Base-by-base conservation (phyloP, 2,888 invertebrate species). In the Leptinotarsa juncta region DNA sequence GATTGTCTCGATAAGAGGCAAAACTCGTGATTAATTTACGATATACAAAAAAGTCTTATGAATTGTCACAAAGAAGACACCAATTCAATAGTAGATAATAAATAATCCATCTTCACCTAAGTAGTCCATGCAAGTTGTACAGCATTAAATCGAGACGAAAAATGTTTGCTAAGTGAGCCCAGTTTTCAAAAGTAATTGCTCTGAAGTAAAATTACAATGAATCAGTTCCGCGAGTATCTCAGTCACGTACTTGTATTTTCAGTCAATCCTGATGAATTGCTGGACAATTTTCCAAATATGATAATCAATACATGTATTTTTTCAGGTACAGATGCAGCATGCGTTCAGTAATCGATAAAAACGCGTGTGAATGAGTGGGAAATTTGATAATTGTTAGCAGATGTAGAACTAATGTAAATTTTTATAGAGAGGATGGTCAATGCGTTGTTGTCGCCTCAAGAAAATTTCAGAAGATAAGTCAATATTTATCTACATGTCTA, bases 241-340 rank as follows among this genome's bases (percentile, higher is more conserved):
- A 81, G 86, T 88, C 88, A 88, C 87, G 87, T 87, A 87, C 86
- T 85, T 81, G 78, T 75, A 84, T 83, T 83, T 84, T 81, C 80
- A 78, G 70, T 75, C 79, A 83, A 86, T 84, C 78, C 82, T 49
- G 65, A 76, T 75, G 74, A 70, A 77, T 76, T 74, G 32, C 66
- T 55, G 71, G n/a, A 4, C 53, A 10, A 67, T 74, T 55, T 20
- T 49, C n/a, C 71, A 60, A 65, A 70, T 76, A 73, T 53, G 62
- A 51, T 55, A 60, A 57, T 71, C 65, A 74, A 73, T 73, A 66
- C 72, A 70, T 75, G 55, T 76, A 71, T 77, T 75, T 84, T 83
- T 76, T 76, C 55, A 57, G 71, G 76, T 75, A 79, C 80, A 77
- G 74, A 75, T 78, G 60, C 55, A 26, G 65, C 32, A 23, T 69